These are phyloP conservation scores for Bellardia pandia DNA, from an alignment of 2,888 invertebrate genomes.

Conservation along the genomic window DNA sequence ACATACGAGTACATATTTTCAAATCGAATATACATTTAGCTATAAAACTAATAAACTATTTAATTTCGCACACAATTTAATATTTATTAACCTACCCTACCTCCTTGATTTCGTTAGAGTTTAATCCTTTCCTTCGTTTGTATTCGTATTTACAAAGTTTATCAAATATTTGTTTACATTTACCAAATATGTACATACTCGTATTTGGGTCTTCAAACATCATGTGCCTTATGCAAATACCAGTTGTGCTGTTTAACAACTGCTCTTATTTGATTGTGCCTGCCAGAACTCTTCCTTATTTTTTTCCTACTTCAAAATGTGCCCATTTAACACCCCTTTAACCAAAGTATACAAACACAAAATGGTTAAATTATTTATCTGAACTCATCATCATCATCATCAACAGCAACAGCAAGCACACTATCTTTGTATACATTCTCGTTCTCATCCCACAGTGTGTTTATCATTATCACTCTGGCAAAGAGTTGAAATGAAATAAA, in stretches of 20 bases:
- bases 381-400: slow-evolving; percentile 57
- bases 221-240: slow-evolving; percentile 70
- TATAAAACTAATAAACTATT: neutral
- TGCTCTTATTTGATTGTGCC: slow-evolving; percentile 54
- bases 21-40: too few relatives aligned
- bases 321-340: slow-evolving; percentile 68
- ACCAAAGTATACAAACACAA: slow-evolving; percentile 69
- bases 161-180: slow-evolving; percentile 70
- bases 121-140: slow-evolving; percentile 51
- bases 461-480: slow-evolving; percentile 45
- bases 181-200: slow-evolving; percentile 60
- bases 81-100: slow-evolving; percentile 33
- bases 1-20: too few relatives aligned
- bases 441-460: slow-evolving; percentile 10
- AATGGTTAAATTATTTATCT: slow-evolving; percentile 73
- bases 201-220: slow-evolving; percentile 50
- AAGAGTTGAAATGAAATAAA: neutral
- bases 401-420: neutral
- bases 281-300: neutral
- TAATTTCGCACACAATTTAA: neutral
- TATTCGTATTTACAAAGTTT: slow-evolving; percentile 29
- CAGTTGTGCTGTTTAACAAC: slow-evolving; percentile 63
- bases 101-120: neutral
- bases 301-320: slow-evolving; percentile 27
- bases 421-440: neutral